Base-by-base conservation (phyloP, 2,797 vertebrate genomes). In the Anabas testudineus region DNA sequence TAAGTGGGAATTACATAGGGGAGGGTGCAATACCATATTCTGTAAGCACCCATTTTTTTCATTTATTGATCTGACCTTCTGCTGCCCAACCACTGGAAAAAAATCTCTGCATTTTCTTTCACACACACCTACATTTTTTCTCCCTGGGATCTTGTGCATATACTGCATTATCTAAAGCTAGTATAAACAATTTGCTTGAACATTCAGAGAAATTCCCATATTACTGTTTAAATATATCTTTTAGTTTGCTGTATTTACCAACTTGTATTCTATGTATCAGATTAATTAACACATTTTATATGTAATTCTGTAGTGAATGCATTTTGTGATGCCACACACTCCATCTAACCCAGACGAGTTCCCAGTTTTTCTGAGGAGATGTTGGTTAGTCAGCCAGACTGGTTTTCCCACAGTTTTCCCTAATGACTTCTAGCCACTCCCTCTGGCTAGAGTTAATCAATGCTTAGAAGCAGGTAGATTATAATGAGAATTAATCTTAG, bases 21-120 rank as follows among this genome's bases (percentile, higher is more conserved):
- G 57, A 81, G 74, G 65, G 83, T 74, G 58, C 60, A 73, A 48
- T 71, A 76, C 60, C 76, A 82, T 87, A 87, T 83, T 90, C 79
- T 88, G 70, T 76, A 74, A 84, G 76, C 71, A 76, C 63, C 63
- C 62, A 61, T 74, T 88, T 85, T n/a, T 88, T 87, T 78, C 70
- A 83, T 85, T 84, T 92, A 93, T 93, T 90, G 89, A 91, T 92
- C 78, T 91, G 89, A 92, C 91, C 91, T 92, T 92, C 85, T 91
- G 74, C 65, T 82, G 73, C 83, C 85, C 77, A 84, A 80, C 56
- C 14, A n/a, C 76, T 82, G 74, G n/a, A n/a, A 81, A 89, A 88
- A 87, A 61, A 78, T 69, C 63, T 75, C 62, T 78, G 80, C 71
- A 64, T 81, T 88, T 84, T 61, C 59, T 76, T 58, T 78, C 34